Evolutionary conservation across 2,113 vertebrate species (phyloP), one percentile per base, ranked within the genome.

Genomic region (Mus pahari): DNA sequence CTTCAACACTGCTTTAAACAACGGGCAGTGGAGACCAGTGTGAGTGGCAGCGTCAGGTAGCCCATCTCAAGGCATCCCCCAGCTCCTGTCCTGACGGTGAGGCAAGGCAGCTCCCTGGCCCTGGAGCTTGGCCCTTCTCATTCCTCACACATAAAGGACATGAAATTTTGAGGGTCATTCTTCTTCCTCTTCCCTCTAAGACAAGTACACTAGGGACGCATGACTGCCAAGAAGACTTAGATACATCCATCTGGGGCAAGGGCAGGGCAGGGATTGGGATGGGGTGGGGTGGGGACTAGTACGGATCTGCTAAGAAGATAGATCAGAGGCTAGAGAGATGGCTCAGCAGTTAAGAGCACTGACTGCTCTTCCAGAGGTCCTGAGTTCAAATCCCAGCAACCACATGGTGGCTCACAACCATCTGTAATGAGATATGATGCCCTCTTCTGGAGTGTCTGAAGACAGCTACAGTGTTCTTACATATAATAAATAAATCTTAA

Each of bases 1-100:
- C 98, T 99, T 99, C 98, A 99, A 96, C 97, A 99, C 99, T 99
- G 98, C 71, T 96, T 96, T 95, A 94, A 84, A 95, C 97, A 97
- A 97, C 97, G 77, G 92, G 92, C 0, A 7, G 42, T 36, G 45
- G 92, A 92, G 0, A 0, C 2, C 33, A 68, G n/a, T 0, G 0
- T 98, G 86, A 98, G 97, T 84, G 79, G 36, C 17, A 10, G 53
- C 6, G 10, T 50, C 11, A 10, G 55, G 12, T 0, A 0, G 3
- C 24, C 81, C 1, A 9, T n/a, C 66, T 20, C 55, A 1, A 16
- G 42, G 48, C 5, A 48, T 3, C 10, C 26, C 74, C 28, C 53
- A 64, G 7, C 31, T 53, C 31, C 77, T 55, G 12, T 36, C 71
- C 50, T 19, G 19, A 66, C 17, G 36, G 45, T 33, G 31, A 17